Evolutionary conservation across 2,797 vertebrate species (phyloP).

Genomic region (Lateolabrax maculatus): DNA sequence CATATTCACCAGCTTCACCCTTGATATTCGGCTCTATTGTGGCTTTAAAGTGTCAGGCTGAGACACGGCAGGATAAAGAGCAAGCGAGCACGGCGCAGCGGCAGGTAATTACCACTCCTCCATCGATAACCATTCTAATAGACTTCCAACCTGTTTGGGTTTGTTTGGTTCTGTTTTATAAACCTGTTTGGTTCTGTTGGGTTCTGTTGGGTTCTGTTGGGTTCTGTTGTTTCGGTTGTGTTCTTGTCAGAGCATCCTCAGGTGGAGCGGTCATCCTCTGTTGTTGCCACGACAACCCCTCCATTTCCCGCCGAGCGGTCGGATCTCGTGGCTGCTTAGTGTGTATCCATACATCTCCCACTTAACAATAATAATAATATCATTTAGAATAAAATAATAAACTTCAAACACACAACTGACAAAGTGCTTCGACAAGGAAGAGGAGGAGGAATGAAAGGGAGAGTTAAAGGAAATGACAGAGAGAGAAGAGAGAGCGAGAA

Average conservation of each 20-base stretch:
- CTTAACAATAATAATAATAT: neutral
- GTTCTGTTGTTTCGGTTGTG: neutral
- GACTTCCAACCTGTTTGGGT: conserved; percentile 80
- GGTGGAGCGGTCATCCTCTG: conserved; percentile 44
- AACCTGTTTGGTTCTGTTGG: no score
- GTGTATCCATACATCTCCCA: neutral
- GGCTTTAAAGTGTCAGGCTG: conserved; percentile 60
- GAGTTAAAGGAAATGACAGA: conserved; percentile 50
- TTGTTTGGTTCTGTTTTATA: no score
- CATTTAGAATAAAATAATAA: conserved; percentile 38
- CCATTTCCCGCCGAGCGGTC: conserved; percentile 10
- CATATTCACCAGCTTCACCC: conserved; percentile 44
- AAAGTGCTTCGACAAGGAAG: conserved; percentile 33
- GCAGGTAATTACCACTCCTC: conserved; percentile 79
- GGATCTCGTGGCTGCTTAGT: neutral
- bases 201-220: no score
- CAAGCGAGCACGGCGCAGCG: conserved; percentile 38
- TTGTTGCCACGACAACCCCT: conserved; percentile 66
- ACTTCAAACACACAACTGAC: conserved; percentile 25
- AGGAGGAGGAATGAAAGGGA: conserved; percentile 35
- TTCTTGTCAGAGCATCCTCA: conserved; percentile 23
- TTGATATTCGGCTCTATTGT: conserved; percentile 39
- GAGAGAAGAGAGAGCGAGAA: conserved; percentile 15
- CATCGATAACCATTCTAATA: conserved; percentile 82
- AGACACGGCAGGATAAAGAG: conserved; percentile 63